phyloP scores from a whole-genome alignment of 2,797 vertebrate genomes.

The Aplochiton taeniatus region DNA sequence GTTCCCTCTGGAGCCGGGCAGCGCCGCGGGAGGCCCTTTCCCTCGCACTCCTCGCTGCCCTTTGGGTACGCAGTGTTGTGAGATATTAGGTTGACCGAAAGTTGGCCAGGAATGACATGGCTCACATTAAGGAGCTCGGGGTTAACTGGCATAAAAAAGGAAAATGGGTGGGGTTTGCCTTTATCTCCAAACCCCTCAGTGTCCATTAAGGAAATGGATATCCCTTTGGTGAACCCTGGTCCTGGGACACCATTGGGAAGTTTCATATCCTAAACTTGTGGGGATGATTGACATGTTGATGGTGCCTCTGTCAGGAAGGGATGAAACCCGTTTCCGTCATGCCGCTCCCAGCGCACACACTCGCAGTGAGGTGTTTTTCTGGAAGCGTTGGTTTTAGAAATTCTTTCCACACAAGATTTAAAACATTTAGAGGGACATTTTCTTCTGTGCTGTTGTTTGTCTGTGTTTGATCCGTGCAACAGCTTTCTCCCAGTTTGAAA shows the following conservation, averaged over 20 bases:
- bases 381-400: too few species aligned
- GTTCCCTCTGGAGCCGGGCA: slow-evolving; percentile 29
- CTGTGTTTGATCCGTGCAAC: neutral
- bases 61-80: slow-evolving; percentile 8
- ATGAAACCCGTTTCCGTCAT: slow-evolving; percentile 17
- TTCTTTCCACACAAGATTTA: too few species aligned
- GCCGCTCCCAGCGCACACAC: neutral
- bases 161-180: neutral
- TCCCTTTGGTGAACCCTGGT: slow-evolving; percentile 36
- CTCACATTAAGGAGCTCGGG: neutral
- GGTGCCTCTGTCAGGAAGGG: slow-evolving; percentile 25
- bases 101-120: slow-evolving; percentile 35
- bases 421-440: neutral
- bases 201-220: slow-evolving; percentile 56
- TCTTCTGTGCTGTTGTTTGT: neutral
- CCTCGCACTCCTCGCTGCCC: slow-evolving; percentile 1
- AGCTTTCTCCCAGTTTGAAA: too few species aligned
- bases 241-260: slow-evolving; percentile 31
- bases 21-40: slow-evolving; percentile 21
- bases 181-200: slow-evolving; percentile 19
- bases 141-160: slow-evolving; percentile 1
- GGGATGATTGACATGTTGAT: slow-evolving; percentile 33
- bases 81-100: slow-evolving; percentile 29
- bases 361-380: too few species aligned
- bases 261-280: slow-evolving; percentile 23